Conservation (phyloP, 2,888 invertebrate species). For the Diarsia dahlii region DNA sequence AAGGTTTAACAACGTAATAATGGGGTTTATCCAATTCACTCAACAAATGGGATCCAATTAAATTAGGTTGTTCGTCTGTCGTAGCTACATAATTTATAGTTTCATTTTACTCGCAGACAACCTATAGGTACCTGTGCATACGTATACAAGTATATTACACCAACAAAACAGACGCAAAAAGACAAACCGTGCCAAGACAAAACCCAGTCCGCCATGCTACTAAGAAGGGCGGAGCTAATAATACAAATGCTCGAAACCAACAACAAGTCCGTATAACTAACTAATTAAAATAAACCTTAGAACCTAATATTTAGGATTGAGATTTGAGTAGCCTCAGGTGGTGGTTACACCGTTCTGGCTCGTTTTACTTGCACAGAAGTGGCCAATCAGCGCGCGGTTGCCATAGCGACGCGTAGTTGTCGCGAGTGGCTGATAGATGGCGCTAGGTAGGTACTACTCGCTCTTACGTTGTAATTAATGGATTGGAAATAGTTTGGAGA, state of each 20-base stretch:
- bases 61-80: conserved; percentile 11
- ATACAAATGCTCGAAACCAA: conserved; percentile 68
- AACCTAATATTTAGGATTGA: conserved; percentile 69
- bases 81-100: conserved; percentile 8
- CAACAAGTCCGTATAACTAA: conserved; percentile 60
- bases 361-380: conserved; percentile 74
- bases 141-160: conserved; percentile 58
- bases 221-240: conserved; percentile 88
- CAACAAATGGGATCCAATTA: conserved; percentile 7
- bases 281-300: conserved; percentile 76
- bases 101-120: conserved; percentile 27
- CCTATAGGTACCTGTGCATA: conserved; percentile 51
- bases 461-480: conserved; percentile 58
- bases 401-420: conserved; percentile 81
- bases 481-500: conserved; percentile 62
- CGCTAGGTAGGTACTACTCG: conserved; percentile 66
- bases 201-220: conserved; percentile 86
- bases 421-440: conserved; percentile 81
- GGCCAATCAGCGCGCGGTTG: conserved; percentile 88
- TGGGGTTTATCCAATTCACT: neutral
- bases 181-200: conserved; percentile 76
- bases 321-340: conserved; percentile 72
- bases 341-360: conserved; percentile 75
- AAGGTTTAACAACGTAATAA: neutral
- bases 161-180: conserved; percentile 81